Conservation (phyloP, 2,888 invertebrate genomes). For the Cartodere bifasciata region DNA sequence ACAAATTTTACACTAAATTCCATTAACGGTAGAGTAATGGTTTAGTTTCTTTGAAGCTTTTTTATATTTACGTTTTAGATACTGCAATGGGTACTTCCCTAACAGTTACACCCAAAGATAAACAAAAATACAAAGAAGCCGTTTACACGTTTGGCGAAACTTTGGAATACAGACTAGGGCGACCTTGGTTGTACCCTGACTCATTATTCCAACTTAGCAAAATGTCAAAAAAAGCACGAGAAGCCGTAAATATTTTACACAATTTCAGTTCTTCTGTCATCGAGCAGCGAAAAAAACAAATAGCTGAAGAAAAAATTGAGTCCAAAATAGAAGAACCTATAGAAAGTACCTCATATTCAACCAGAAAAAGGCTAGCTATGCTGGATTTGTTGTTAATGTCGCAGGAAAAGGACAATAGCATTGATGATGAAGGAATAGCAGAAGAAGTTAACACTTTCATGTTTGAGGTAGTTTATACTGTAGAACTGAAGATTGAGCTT, state of each 20-base stretch:
- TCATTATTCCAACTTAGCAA: not conserved
- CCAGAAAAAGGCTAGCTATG: constrained; percentile 1
- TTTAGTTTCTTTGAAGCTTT: too few relatives aligned
- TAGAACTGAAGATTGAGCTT: too few relatives aligned
- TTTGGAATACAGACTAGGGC: not conserved
- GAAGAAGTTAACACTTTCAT: not conserved
- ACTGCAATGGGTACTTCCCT: not conserved
- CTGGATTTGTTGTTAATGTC: not conserved
- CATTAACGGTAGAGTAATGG: constrained; percentile 45
- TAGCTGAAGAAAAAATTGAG: not conserved
- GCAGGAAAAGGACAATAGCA: too few relatives aligned
- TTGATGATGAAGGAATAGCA: not conserved
- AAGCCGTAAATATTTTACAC: not conserved
- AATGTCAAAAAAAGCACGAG: not conserved
- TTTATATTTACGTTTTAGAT: too few relatives aligned
- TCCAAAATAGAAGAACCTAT: not conserved
- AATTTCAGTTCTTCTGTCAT: not conserved
- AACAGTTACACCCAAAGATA: not conserved
- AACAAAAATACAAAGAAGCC: not conserved
- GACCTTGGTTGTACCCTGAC: not conserved
- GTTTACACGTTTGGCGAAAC: not conserved
- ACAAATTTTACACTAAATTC: constrained; percentile 40
- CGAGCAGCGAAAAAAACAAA: not conserved
- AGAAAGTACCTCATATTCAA: too few relatives aligned
- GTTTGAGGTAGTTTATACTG: constrained; percentile 2